Percentiles rank a stretch among this genome's conserved stretches.
These are phyloP conservation scores for Laothoe populi DNA, from an alignment of 2,888 invertebrate genomes.

Conservation along the genomic window DNA sequence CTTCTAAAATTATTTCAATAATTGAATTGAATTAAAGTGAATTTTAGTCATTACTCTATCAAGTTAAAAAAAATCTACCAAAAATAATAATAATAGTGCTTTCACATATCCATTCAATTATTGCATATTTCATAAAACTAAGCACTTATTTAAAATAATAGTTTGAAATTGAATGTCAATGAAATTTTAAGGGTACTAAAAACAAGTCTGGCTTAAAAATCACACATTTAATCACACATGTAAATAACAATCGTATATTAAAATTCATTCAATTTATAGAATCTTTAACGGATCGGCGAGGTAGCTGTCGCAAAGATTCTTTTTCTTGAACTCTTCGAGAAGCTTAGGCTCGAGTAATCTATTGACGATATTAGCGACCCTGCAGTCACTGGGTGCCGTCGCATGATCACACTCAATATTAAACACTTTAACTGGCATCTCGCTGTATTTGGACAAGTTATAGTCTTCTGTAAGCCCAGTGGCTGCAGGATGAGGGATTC, in stretches of 20 bases:
- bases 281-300: constrained; percentile 27
- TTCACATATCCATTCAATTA: background rate
- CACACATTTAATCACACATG: constrained; percentile 20
- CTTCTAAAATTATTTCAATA: too few relatives aligned
- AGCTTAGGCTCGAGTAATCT: constrained; percentile 44
- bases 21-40: too few relatives aligned
- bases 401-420: constrained; percentile 48
- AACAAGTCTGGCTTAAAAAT: constrained; percentile 2
- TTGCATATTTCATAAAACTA: background rate
- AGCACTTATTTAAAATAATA: background rate
- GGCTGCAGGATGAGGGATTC: constrained; percentile 42
- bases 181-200: background rate
- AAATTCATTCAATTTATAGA: constrained; percentile 2
- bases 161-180: constrained; percentile 5
- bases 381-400: constrained; percentile 47
- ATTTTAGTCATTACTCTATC: too few relatives aligned
- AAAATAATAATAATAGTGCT: background rate
- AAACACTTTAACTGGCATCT: constrained; percentile 50
- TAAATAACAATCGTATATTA: constrained; percentile 37
- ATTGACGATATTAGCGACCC: constrained; percentile 58
- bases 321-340: constrained; percentile 48
- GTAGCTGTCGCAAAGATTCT: constrained; percentile 50
- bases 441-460: constrained; percentile 53
- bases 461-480: constrained; percentile 50
- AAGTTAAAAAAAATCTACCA: background rate